Evolutionary conservation across 2,888 invertebrate genomes (phyloP), one percentile per base, ranked within the genome.

Genomic region (Macroteleia sp.): DNA sequence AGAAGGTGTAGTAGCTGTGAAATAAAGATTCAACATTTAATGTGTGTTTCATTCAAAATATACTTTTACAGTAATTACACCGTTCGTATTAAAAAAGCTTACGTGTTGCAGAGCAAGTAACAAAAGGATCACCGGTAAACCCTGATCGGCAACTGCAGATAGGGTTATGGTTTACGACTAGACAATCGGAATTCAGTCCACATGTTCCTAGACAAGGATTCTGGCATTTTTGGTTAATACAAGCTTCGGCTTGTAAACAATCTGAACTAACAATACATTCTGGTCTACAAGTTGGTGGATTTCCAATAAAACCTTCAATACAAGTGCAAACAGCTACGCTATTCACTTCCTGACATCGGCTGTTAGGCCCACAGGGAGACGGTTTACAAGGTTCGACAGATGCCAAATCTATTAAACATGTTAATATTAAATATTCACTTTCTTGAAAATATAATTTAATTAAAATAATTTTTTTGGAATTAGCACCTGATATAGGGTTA

Each of bases 121-220:
- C 94, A 91, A 96, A 96, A 56, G 96, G 96, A 94, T 96, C 96
- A 34, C 96, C 96, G 17, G 92, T 91, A 81, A 92, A 92, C 4
- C 93, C 91, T 5, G 92, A 82, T 25, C 93, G 93, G 86, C 96
- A 96, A 44, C 93, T 94, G 89, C 96, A 96, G 83, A 95, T 94
- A 2, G 96, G 95, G 85, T 94, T 94, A 84, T 96, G 95, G 89
- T 95, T 95, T 14, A 95, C 92, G 2, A 96, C 95, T 88, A 94
- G 94, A 87, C 96, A 96, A 81, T 93, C 92, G 5, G 96, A 95
- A 82, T 93, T 93, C 46, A 94, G 92, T 22, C 96, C 96, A 88
- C 96, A 96, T 14, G 95, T 93, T 28, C 95, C 96, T 12, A 94
- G 93, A 86, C 96, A 96, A n/a, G 96, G 96, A 90, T 96, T 94